Conservation (phyloP, 1,140 invertebrate species). For the Andricus grossulariae region DNA sequence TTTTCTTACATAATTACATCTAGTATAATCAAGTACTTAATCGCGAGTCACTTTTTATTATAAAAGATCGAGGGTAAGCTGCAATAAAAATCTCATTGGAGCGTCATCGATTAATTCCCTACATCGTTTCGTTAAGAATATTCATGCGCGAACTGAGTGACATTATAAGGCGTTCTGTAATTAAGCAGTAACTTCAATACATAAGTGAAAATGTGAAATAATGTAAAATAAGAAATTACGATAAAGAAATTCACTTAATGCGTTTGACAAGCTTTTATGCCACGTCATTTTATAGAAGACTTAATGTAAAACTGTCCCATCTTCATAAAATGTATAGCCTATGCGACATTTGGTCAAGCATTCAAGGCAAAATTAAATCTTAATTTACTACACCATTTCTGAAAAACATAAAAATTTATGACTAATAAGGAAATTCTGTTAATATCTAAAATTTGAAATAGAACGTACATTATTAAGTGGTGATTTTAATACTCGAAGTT, state of each 20-base stretch:
- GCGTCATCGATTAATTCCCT: no score
- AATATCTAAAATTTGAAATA: not conserved
- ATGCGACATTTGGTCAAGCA: not conserved
- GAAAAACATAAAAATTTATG: not conserved
- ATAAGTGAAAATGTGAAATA: not conserved
- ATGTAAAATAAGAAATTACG: not conserved
- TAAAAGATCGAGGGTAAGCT: no score
- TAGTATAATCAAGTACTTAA: no score
- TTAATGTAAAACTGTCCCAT: slow-evolving; percentile 6
- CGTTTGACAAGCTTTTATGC: not conserved
- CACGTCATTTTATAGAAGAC: slow-evolving; percentile 5
- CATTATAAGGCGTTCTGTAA: not conserved
- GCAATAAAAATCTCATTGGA: no score
- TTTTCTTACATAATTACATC: no score
- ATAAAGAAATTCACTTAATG: not conserved
- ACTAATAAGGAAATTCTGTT: no score
- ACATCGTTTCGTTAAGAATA: no score
- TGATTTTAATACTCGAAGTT: not conserved
- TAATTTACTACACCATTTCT: not conserved
- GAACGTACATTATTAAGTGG: slow-evolving; percentile 11
- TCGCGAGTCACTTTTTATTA: no score
- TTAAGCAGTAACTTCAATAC: not conserved
- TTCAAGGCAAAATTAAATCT: not conserved
- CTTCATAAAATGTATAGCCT: slow-evolving; percentile 6
- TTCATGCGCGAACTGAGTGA: no score